Conservation (phyloP, 2,888 invertebrate species). For the Eupithecia exiguata region DNA sequence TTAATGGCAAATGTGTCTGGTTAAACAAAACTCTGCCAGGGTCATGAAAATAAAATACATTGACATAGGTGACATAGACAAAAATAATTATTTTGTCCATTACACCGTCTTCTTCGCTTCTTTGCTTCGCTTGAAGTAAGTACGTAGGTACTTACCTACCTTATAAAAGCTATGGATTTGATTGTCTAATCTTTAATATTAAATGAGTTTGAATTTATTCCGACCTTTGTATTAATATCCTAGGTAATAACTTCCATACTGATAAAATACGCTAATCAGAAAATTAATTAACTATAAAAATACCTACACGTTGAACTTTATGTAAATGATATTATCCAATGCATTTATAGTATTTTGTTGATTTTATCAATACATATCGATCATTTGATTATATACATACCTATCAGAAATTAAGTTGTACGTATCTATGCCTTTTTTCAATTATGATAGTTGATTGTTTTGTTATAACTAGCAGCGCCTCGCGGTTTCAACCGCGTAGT, state of each 20-base stretch:
- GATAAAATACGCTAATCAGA: background rate
- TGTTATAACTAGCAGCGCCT: too few species aligned
- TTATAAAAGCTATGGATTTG: background rate
- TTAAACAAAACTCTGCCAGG: too few species aligned
- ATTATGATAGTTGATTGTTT: background rate
- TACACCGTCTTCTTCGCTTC: too few species aligned
- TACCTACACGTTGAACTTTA: background rate
- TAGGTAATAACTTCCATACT: background rate
- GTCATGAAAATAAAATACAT: background rate
- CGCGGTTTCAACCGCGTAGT: too few species aligned
- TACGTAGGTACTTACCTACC: too few species aligned
- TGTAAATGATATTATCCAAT: background rate
- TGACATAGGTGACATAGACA: background rate
- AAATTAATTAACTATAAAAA: constrained; percentile 4
- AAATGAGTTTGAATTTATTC: background rate
- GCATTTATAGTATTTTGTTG: background rate
- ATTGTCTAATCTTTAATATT: background rate
- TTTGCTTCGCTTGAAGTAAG: too few species aligned
- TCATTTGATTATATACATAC: background rate
- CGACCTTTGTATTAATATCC: background rate
- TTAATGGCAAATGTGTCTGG: too few species aligned
- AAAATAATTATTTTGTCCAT: background rate
- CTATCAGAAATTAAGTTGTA: background rate
- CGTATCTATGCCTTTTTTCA: background rate
- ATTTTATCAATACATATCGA: background rate